Evolutionary conservation across 2,113 vertebrate species (phyloP), one percentile per base, ranked within the genome.

Genomic region (Rhinichthys klamathensis): DNA sequence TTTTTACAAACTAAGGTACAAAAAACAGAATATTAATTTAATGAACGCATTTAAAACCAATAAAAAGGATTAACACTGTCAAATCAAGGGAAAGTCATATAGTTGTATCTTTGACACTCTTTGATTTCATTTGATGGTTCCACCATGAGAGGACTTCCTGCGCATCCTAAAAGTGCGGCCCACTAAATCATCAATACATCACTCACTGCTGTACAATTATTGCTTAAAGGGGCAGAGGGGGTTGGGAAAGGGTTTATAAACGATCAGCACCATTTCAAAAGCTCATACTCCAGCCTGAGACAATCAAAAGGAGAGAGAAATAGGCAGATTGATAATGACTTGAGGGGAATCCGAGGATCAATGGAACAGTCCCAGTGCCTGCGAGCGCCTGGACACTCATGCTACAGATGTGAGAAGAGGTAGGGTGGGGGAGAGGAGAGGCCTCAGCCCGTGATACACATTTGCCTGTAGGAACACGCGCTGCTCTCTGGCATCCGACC

Each of bases 241-340:
- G 16, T 87, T 89, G 87, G 87, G 84, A 85, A 90, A 89, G 86
- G 82, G 87, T 89, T 35, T 90, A 92, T 84, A 90, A 92, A 93
- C 86, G 89, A 90, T 89, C 90, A 94, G 93, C 94, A 94, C 92
- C 92, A 89, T 94, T 91, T 90, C 84, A 89, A 92, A 91, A 91
- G 83, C 46, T 56, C 79, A 80, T 63, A 63, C 78, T 21, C 35
- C 80, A 35, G 79, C 79, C 79, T 81, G 79, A 81, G 80, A 81
- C 78, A 12, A 80, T 44, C 78, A 65, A 63, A 56, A 51, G 27
- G 61, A 84, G 67, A 61, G 54, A 44, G 65, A 84, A 73, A 69
- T 84, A 63, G 81, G 77, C 61, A 13, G 63, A 60, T 80, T 54
- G 25, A 35, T 25, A 10, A 25, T n/a, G 60, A 67, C 79, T 44